A percentile compares a stretch with the other conserved stretches of the same genome.
phyloP scores from a whole-genome alignment of 2,888 invertebrate species.

The Saturnia pavonia region DNA sequence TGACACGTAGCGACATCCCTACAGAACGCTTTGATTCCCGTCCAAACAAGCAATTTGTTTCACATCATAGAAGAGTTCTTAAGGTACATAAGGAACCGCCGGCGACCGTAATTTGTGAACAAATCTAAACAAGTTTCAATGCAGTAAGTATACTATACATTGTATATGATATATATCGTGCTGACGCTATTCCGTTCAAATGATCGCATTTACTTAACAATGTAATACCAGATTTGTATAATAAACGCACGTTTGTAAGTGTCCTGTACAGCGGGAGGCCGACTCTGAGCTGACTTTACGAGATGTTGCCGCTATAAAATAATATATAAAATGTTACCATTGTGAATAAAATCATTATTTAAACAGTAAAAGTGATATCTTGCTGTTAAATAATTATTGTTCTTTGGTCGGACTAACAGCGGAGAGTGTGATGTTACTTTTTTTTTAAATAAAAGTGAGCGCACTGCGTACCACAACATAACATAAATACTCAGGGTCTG shows the following conservation, averaged over 20 bases:
- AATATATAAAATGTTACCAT: slow-evolving; percentile 39
- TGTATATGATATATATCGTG: too few species aligned
- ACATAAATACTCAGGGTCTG: too few species aligned
- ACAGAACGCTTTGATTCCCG: too few species aligned
- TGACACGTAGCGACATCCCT: too few species aligned
- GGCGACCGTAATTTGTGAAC: too few species aligned
- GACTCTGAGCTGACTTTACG: slow-evolving; percentile 37
- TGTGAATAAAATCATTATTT: slow-evolving; percentile 46
- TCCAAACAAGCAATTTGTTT: not conserved
- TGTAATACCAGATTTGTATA: slow-evolving; percentile 19
- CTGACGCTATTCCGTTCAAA: not conserved
- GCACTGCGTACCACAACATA: too few species aligned
- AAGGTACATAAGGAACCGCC: too few species aligned
- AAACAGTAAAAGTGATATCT: slow-evolving; percentile 27
- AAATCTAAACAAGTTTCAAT: too few species aligned
- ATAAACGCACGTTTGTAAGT: slow-evolving; percentile 31
- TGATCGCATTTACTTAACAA: slow-evolving; percentile 31
- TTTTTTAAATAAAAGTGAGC: not conserved
- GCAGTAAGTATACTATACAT: too few species aligned
- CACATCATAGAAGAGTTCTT: too few species aligned
- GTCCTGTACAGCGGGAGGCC: slow-evolving; percentile 38
- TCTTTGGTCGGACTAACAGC: slow-evolving; percentile 7
- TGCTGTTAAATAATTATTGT: slow-evolving; percentile 14
- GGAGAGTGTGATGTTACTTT: not conserved
- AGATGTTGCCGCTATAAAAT: slow-evolving; percentile 42